Conservation (phyloP, 1,140 invertebrate genomes). For the Drosophila quadrilineata region DNA sequence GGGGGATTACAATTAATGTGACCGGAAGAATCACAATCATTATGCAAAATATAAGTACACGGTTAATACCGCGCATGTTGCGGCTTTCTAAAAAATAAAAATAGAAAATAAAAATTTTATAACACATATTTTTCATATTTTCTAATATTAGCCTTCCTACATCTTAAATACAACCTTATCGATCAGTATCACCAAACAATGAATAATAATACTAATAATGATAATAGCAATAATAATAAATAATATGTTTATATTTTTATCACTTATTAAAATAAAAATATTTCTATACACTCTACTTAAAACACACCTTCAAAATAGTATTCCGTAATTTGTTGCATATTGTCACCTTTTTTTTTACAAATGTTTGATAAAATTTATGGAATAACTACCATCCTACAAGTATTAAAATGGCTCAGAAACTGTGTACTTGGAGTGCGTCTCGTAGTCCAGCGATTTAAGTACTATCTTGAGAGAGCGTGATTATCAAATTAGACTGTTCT, state of each 20-base stretch:
- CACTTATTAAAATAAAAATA: background rate
- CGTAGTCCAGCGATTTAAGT: conserved; percentile 20
- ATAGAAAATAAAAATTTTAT: conserved; percentile 63
- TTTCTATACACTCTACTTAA: background rate
- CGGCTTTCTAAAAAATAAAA: conserved; percentile 84
- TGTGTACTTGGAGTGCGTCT: conserved; percentile 18
- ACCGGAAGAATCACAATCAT: conserved; percentile 88
- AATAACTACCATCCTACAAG: background rate
- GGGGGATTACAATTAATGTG: conserved; percentile 86
- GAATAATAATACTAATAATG: too few relatives aligned
- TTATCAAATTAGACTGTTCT: conserved; percentile 58
- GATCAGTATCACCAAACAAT: too few relatives aligned
- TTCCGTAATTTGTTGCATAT: conserved; percentile 67
- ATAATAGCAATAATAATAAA: background rate
- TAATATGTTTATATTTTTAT: background rate
- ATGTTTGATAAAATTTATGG: conserved; percentile 12
- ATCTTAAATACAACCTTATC: background rate
- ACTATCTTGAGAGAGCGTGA: conserved; percentile 65
- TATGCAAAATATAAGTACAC: conserved; percentile 88
- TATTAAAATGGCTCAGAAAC: background rate
- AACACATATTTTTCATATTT: conserved; percentile 29
- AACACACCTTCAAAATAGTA: conserved; percentile 71
- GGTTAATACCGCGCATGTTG: conserved; percentile 88
- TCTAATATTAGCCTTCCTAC: background rate
- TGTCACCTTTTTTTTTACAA: background rate